Percentiles rank a stretch among this genome's conserved stretches.
Evolutionary conservation across 2,113 vertebrate species (phyloP).

Genomic region (Opisthocomus hoazin): DNA sequence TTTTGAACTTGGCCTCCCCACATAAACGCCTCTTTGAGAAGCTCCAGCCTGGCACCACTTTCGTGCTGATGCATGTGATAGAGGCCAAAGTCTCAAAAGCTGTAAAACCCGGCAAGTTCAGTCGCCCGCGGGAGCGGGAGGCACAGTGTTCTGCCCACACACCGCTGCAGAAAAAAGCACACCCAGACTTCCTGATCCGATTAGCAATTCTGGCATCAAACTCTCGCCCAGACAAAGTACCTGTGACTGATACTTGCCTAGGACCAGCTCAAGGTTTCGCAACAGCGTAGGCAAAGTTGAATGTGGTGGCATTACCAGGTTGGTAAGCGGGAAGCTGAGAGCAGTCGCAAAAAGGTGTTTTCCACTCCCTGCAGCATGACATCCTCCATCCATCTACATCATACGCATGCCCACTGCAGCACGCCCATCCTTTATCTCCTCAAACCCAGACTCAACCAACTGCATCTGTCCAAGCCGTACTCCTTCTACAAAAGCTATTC

Average conservation of each 20-base stretch:
- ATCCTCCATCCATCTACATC: not conserved
- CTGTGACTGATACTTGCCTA: conserved; percentile 30
- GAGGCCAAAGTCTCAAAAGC: conserved; percentile 43
- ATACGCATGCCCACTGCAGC: not conserved
- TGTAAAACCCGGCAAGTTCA: conserved; percentile 24
- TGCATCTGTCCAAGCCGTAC: not conserved
- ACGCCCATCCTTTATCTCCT: not conserved
- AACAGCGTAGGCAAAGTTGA: not conserved
- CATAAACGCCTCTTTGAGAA: conserved; percentile 27
- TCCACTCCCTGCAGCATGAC: not conserved
- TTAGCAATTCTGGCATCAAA: conserved; percentile 49
- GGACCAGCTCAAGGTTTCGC: conserved; percentile 27
- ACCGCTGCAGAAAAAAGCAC: not conserved
- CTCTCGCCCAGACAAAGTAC: conserved; percentile 10
- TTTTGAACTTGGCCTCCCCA: conserved; percentile 9
- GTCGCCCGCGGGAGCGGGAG: not conserved
- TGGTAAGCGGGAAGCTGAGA: not conserved
- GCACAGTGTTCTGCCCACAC: conserved; percentile 26
- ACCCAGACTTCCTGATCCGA: conserved; percentile 46
- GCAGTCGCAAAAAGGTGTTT: not conserved
- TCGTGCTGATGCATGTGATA: conserved; percentile 30
- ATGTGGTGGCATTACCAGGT: not conserved
- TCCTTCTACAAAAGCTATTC: not conserved
- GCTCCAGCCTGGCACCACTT: conserved; percentile 16
- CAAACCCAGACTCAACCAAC: not conserved